Evolutionary conservation across 2,888 invertebrate species (phyloP).

Genomic region (Salpingus planirostris): DNA sequence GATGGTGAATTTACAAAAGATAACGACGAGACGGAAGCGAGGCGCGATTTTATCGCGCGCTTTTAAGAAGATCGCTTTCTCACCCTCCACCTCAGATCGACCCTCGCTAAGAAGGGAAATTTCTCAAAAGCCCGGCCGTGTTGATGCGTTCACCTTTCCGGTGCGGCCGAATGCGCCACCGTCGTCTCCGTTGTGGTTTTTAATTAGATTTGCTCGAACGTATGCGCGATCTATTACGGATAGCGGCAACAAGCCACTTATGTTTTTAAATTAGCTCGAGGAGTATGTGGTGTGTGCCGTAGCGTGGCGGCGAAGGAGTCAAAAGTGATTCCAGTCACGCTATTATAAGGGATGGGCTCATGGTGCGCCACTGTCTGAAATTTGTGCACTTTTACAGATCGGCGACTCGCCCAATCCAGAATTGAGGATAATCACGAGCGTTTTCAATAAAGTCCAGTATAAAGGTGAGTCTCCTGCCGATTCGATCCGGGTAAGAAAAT

Average conservation of each 20-base stretch:
- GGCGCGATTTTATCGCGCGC: no score
- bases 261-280: conserved; percentile 14
- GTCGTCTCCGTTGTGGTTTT: no score
- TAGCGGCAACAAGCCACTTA: conserved; percentile 15
- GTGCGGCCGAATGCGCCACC: no score
- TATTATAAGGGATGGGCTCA: conserved; percentile 31
- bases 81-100: no score
- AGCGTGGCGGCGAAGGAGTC: conserved; percentile 21
- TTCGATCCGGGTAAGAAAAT: no score
- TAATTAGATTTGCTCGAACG: conserved; percentile 4
- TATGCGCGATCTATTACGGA: conserved; percentile 14
- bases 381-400: conserved; percentile 63
- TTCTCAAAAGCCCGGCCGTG: no score
- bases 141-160: no score
- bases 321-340: conserved; percentile 36
- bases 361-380: conserved; percentile 10
- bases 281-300: conserved; percentile 11
- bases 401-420: conserved; percentile 81
- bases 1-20: no score
- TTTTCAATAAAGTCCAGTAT: conserved; percentile 76
- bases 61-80: no score
- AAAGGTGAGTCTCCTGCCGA: conserved; percentile 72
- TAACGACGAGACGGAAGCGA: no score
- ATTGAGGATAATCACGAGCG: conserved; percentile 76
- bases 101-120: no score